phyloP scores from a whole-genome alignment of 1,140 invertebrate species.

The Drosophila nebulosa region DNA sequence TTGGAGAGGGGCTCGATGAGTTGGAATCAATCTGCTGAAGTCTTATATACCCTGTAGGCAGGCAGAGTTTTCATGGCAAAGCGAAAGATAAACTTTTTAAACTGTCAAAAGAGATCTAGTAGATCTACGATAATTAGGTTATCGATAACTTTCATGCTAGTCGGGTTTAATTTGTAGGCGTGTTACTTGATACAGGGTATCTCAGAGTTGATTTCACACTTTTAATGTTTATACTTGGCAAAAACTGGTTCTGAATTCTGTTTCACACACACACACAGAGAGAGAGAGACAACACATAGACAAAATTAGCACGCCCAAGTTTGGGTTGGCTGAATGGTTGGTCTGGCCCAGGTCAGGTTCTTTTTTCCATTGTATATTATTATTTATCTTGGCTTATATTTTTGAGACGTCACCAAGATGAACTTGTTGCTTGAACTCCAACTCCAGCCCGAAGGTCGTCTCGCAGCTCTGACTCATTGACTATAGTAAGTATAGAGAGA shows the following conservation, averaged over 20 bases:
- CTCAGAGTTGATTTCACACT: background rate
- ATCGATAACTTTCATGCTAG: background rate
- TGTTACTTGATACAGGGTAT: background rate
- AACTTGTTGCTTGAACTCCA: constrained; percentile 71
- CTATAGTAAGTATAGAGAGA: background rate
- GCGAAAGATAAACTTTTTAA: no score
- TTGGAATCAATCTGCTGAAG: background rate
- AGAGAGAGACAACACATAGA: background rate
- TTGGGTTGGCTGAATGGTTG: background rate
- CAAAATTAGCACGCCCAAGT: constrained; percentile 17
- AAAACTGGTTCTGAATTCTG: constrained; percentile 40
- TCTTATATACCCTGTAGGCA: background rate
- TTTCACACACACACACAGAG: background rate
- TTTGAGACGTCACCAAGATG: constrained; percentile 43
- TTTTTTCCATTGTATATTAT: constrained; percentile 1
- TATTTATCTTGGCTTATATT: background rate
- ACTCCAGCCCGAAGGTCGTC: constrained; percentile 28
- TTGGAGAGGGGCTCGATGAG: background rate
- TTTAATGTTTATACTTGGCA: constrained; percentile 19
- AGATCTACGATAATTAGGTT: background rate
- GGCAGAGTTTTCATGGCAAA: no score
- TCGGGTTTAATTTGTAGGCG: no score
- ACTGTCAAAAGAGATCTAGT: no score
- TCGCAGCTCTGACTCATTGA: background rate
- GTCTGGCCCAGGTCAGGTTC: background rate